Percentiles rank a stretch among this genome's conserved stretches.
These are phyloP conservation scores for Agrotis segetum DNA, from an alignment of 2,888 invertebrate genomes.

Conservation along the genomic window DNA sequence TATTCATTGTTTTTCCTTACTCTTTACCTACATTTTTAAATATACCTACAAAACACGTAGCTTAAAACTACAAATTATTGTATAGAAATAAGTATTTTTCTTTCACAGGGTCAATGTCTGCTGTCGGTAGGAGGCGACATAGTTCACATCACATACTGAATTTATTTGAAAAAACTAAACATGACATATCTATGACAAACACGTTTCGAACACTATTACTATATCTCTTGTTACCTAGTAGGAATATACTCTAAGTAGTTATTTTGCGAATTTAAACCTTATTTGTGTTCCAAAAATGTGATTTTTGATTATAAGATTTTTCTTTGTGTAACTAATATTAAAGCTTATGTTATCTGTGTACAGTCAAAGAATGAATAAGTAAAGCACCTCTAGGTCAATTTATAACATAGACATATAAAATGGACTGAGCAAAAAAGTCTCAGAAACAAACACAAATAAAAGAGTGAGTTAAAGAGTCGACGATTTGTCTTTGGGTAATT, in stretches of 20 bases:
- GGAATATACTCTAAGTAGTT: constrained; percentile 27
- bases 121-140: constrained; percentile 99
- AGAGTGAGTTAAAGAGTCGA: no score
- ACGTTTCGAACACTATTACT: constrained; percentile 33
- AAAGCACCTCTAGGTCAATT: not conserved
- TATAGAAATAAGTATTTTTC: no score
- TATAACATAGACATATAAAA: no score
- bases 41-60: no score
- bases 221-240: constrained; percentile 7
- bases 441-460: no score
- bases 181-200: constrained; percentile 70
- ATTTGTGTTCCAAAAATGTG: constrained; percentile 53
- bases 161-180: constrained; percentile 42
- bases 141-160: constrained; percentile 94
- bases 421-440: no score
- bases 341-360: constrained; percentile 9
- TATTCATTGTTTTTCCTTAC: no score
- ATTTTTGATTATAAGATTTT: constrained; percentile 45
- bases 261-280: constrained; percentile 41
- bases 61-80: no score
- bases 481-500: no score
- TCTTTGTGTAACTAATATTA: constrained; percentile 22
- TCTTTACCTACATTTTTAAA: no score
- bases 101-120: constrained; percentile 97
- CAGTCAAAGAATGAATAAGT: constrained; percentile 12